These are phyloP conservation scores for Macaria notata DNA, from an alignment of 2,888 invertebrate genomes.

Conservation along the genomic window DNA sequence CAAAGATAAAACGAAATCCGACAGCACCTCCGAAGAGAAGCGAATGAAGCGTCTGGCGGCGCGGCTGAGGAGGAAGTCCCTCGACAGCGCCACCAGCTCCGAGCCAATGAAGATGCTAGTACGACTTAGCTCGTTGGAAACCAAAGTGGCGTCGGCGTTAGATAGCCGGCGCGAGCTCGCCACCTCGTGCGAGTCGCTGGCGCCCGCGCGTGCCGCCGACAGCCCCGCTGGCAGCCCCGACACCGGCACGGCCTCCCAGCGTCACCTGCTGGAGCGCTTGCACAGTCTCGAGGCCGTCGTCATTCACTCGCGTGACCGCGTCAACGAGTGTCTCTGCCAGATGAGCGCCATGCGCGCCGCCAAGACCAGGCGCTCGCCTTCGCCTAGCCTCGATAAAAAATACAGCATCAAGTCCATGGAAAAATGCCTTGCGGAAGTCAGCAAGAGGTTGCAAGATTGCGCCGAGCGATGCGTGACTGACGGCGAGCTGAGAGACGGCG, in stretches of 20 bases:
- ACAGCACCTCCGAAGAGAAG: constrained; percentile 70
- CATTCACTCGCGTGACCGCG: constrained; percentile 84
- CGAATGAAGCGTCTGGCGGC: constrained; percentile 79
- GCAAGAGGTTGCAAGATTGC: constrained; percentile 82
- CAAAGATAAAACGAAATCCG: constrained; percentile 80
- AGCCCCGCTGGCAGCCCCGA: constrained; percentile 59
- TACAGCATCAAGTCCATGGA: constrained; percentile 85
- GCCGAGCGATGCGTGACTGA: constrained; percentile 83
- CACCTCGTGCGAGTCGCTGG: constrained; percentile 83
- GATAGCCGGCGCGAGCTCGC: constrained; percentile 69
- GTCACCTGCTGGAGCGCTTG: constrained; percentile 81
- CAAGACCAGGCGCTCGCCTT: constrained; percentile 84
- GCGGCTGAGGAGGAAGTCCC: constrained; percentile 86
- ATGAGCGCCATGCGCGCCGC: constrained; percentile 84
- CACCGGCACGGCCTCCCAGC: constrained; percentile 76
- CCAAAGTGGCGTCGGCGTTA: constrained; percentile 86
- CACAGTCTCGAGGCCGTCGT: constrained; percentile 84
- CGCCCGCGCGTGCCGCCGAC: constrained; percentile 65
- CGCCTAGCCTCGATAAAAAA: constrained; percentile 85
- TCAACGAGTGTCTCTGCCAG: constrained; percentile 86
- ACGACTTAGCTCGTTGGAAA: constrained; percentile 88
- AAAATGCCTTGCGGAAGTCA: constrained; percentile 84
- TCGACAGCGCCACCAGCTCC: constrained; percentile 89
- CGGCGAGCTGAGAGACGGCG: constrained; percentile 50
- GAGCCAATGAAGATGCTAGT: constrained; percentile 92